These are phyloP conservation scores for Zingel zingel DNA, from an alignment of 2,113 vertebrate species.

Conservation along the genomic window DNA sequence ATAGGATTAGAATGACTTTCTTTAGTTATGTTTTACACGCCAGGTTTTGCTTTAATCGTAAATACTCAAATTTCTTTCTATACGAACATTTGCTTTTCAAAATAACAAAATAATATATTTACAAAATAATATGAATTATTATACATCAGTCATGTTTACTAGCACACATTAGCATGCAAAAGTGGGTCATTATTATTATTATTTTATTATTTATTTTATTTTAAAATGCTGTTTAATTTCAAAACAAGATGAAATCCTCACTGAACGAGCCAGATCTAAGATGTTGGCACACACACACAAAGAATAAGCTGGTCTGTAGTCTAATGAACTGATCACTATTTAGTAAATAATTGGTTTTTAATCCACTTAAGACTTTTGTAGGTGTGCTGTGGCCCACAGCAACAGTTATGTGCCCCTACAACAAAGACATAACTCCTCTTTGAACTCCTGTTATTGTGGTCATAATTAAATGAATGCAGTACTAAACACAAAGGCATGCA, in stretches of 20 bases:
- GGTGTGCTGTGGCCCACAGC: not conserved
- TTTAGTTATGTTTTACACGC: too few relatives aligned
- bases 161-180: not conserved
- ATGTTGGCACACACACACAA: not conserved
- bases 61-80: too few relatives aligned
- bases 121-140: not conserved
- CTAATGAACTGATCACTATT: not conserved
- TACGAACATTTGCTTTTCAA: not conserved
- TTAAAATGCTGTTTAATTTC: constrained; percentile 19
- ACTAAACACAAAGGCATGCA: not conserved
- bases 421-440: constrained; percentile 6
- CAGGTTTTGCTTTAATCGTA: too few relatives aligned
- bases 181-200: too few relatives aligned
- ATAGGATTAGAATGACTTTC: too few relatives aligned
- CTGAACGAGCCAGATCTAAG: not conserved
- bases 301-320: not conserved
- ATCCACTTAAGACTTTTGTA: not conserved
- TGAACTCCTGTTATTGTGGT: not conserved
- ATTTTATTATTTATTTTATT: not conserved
- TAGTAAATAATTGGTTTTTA: not conserved
- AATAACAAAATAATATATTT: not conserved
- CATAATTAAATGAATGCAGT: constrained; percentile 15
- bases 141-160: not conserved
- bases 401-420: not conserved
- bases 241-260: not conserved